Base-by-base conservation (phyloP, 2,888 invertebrate genomes). In the Hemicrepidius hirtus region DNA sequence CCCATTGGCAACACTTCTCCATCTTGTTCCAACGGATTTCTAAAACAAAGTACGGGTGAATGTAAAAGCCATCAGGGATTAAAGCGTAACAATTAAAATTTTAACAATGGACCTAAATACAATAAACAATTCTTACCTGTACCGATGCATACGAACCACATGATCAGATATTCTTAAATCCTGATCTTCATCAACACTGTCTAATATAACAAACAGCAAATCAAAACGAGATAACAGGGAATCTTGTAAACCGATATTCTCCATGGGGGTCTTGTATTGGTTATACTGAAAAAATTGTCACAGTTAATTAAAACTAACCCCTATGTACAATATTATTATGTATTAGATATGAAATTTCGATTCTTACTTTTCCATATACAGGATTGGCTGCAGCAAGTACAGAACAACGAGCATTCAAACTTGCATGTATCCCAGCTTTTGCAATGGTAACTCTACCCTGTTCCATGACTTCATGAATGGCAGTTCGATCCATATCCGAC, bases 401-500 rank as follows among this genome's bases (percentile, higher is more conserved):
- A 0, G 97, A 96, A 87, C 99, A 99, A 28, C 99, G 90, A 0
- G 99, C 99, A 87, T 99, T 99, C 74, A 99, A 90, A 65, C 97
- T 94, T 3, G 99, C 98, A 86, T 99, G 99, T 75, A 99, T 99
- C 6, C 99, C 99, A 20, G 99, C 99, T 88, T 99, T 99, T 16
- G 99, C 95, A 82, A 99, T 99, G 7, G 99, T 98, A 3, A 99
- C 95, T 78, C 94, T 89, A 4, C 99, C 99, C 86, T 99, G 99
- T 89, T 99, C 99, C 99, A 99, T 97, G 4, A 99, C 99, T 89
- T 99, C 99, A 87, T 99, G 99, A 78, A 99, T 99, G 41, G 99
- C 98, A 0, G 99, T 99, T 82, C 99, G 91, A 88, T 99, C 99
- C 75, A 98, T 95, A 86, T 99, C 99, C 0, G 97, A 97, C 99